These are phyloP conservation scores for Myotis myotis DNA, from an alignment of 2,797 vertebrate genomes.

Conservation along the genomic window DNA sequence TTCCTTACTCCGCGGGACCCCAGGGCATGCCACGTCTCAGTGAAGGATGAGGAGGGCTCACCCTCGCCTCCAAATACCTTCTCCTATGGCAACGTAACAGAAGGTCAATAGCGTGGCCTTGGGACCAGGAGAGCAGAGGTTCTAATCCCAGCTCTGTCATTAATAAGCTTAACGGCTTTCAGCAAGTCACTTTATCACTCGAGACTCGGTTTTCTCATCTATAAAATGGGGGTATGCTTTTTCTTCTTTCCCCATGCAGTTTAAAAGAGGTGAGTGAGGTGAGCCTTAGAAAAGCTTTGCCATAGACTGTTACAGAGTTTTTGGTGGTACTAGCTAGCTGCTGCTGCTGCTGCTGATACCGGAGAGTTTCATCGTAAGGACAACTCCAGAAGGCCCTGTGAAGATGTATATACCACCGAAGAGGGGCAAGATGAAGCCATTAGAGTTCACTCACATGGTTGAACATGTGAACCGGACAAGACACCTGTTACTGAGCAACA, in stretches of 20 bases:
- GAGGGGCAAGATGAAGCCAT: background rate
- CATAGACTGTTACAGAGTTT: background rate
- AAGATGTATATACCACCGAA: background rate
- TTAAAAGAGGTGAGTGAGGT: background rate
- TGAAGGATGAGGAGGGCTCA: background rate
- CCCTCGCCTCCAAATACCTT: background rate
- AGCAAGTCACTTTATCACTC: background rate
- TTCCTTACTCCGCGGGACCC: background rate
- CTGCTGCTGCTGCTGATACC: background rate
- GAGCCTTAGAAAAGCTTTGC: background rate
- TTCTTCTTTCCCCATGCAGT: background rate
- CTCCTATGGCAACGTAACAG: background rate
- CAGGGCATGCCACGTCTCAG: accelerated
- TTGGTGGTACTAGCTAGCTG: background rate
- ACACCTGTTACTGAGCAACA: background rate
- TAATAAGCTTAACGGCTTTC: background rate
- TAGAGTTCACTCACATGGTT: background rate
- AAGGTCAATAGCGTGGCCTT: background rate
- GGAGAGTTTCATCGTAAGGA: background rate
- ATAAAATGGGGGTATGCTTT: background rate
- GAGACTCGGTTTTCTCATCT: background rate
- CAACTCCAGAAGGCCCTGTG: background rate
- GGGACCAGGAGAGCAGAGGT: background rate
- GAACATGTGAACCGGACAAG: background rate
- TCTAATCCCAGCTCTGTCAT: background rate